Conservation (phyloP, 2,113 vertebrate species). For the Corythoichthys haematopterus region DNA sequence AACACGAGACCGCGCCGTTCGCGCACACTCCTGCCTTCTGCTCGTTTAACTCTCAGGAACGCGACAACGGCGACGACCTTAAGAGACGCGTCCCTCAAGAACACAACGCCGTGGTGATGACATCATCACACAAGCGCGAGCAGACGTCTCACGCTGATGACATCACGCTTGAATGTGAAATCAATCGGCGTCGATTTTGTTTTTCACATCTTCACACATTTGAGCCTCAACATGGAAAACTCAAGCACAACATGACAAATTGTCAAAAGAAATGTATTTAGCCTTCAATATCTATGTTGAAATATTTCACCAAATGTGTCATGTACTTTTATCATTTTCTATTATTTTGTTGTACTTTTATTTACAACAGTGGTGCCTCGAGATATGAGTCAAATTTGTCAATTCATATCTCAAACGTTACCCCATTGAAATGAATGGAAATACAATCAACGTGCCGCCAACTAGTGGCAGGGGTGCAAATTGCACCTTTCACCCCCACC, state of each 20-base stretch:
- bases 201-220: too few species aligned
- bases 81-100: not conserved
- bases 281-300: not conserved
- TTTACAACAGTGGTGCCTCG: not conserved
- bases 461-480: too few species aligned
- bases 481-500: too few species aligned
- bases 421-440: not conserved
- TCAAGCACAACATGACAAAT: not conserved
- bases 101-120: not conserved
- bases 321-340: not conserved
- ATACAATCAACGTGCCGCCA: not conserved
- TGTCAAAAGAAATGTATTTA: not conserved
- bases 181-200: not conserved
- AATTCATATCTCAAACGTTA: not conserved
- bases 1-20: not conserved
- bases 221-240: not conserved
- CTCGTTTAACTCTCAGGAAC: not conserved
- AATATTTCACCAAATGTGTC: not conserved
- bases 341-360: not conserved
- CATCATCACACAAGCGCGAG: not conserved
- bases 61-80: not conserved
- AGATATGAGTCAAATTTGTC: not conserved
- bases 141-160: not conserved
- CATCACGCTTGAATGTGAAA: not conserved
- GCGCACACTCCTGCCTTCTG: not conserved